Conservation (phyloP, 2,888 invertebrate species). For the Stomorhina lunata region DNA sequence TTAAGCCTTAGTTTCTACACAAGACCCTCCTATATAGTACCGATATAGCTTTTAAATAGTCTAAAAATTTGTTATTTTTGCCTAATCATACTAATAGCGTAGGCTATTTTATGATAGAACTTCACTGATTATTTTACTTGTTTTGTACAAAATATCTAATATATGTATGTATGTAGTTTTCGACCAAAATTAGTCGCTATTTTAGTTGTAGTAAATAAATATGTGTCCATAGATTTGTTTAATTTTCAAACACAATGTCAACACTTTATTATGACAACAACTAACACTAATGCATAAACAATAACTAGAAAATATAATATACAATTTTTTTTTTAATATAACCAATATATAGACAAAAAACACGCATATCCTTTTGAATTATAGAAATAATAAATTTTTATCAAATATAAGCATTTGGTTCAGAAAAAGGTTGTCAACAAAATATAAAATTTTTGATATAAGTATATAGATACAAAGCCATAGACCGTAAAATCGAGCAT, state of each 20-base stretch:
- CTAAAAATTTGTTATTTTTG: too few species aligned
- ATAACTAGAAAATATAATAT: too few species aligned
- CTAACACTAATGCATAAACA: neutral
- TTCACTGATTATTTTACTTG: neutral
- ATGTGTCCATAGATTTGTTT: neutral
- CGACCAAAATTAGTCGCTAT: neutral
- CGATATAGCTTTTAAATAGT: too few species aligned
- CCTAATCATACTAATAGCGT: too few species aligned
- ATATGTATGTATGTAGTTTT: neutral
- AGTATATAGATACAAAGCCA: too few species aligned
- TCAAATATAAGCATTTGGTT: neutral
- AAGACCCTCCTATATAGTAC: too few species aligned
- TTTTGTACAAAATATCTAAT: neutral
- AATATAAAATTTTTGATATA: too few species aligned
- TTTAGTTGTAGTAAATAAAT: neutral
- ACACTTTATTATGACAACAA: slow-evolving; percentile 8
- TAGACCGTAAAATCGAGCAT: too few species aligned
- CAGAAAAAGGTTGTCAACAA: slow-evolving; percentile 10
- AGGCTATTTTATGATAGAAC: too few species aligned
- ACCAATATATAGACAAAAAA: too few species aligned
- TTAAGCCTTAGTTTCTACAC: too few species aligned
- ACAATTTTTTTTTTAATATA: too few species aligned
- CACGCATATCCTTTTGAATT: slow-evolving; percentile 23
- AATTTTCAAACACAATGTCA: neutral
- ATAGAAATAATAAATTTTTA: neutral